These are phyloP conservation scores for Galemys pyrenaicus DNA, from an alignment of 2,113 vertebrate genomes.

Conservation along the genomic window DNA sequence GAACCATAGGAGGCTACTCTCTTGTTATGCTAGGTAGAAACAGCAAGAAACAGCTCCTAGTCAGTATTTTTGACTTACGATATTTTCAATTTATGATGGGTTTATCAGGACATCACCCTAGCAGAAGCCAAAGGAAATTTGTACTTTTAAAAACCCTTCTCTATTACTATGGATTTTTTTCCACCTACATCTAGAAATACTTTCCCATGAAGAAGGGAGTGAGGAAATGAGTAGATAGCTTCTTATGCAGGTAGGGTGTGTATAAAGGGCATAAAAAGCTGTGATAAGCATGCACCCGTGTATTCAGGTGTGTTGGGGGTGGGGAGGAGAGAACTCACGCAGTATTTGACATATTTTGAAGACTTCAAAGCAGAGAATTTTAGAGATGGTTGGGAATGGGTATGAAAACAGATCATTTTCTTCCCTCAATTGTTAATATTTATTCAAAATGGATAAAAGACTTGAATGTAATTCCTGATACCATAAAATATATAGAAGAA, in stretches of 20 bases:
- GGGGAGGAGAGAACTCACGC: neutral
- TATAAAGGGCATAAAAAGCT: neutral
- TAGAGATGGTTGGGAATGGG: neutral
- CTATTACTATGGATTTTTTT: neutral
- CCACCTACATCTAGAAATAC: neutral
- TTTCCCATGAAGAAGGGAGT: rapidly evolving
- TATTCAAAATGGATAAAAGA: too few relatives aligned
- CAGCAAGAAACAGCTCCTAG: neutral
- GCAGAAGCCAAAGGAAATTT: too few relatives aligned
- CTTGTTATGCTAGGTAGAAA: neutral
- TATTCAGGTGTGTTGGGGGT: too few relatives aligned
- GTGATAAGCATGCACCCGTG: neutral
- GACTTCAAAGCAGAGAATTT: neutral
- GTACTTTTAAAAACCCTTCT: neutral
- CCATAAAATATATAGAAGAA: too few relatives aligned
- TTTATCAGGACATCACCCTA: neutral
- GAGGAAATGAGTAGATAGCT: neutral
- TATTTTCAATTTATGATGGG: neutral
- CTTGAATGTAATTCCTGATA: too few relatives aligned
- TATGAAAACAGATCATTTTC: neutral
- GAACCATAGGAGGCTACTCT: neutral
- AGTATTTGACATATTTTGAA: neutral
- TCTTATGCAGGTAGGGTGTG: neutral
- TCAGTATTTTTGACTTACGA: neutral
- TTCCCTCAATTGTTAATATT: neutral